Evolutionary conservation across 37 sponge, comb jelly and placozoan genomes (phyloP).

Genomic region (Lycopodina hypogea): DNA sequence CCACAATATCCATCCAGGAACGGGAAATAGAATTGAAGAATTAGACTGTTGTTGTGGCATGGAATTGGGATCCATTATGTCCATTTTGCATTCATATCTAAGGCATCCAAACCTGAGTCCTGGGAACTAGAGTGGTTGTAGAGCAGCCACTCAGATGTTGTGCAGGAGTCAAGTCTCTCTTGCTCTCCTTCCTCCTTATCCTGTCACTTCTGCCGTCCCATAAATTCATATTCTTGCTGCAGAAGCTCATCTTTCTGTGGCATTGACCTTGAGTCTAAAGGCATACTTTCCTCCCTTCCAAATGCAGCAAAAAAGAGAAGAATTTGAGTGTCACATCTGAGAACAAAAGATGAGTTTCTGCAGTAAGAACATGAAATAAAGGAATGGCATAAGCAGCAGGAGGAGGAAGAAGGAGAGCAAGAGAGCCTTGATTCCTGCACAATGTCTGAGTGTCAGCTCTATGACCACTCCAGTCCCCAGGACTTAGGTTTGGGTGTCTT

Average conservation of each 20-base stretch:
- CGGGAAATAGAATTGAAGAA: slow-evolving; percentile 37
- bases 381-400: slow-evolving; percentile 26
- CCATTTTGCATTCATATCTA: too few species aligned
- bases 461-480: slow-evolving; percentile 13
- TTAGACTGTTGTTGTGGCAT: slow-evolving; percentile 18
- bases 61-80: not conserved
- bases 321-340: slow-evolving; percentile 52
- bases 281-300: not conserved
- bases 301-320: slow-evolving; percentile 38
- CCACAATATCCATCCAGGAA: slow-evolving; percentile 57
- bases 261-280: too few species aligned
- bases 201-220: slow-evolving; percentile 27
- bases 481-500: not conserved
- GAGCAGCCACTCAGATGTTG: not conserved
- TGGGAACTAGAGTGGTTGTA: slow-evolving; percentile 8
- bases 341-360: slow-evolving; percentile 55
- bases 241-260: slow-evolving; percentile 53
- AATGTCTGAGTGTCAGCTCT: not conserved
- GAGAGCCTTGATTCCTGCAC: not conserved
- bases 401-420: slow-evolving; percentile 44
- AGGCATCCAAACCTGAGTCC: not conserved
- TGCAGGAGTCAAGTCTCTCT: not conserved
- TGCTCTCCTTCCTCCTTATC: slow-evolving; percentile 46
- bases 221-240: slow-evolving; percentile 45
- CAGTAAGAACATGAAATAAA: slow-evolving; percentile 45